Evolutionary conservation across 2,888 invertebrate genomes (phyloP).

Genomic region (Nipponacmea schrenckii): DNA sequence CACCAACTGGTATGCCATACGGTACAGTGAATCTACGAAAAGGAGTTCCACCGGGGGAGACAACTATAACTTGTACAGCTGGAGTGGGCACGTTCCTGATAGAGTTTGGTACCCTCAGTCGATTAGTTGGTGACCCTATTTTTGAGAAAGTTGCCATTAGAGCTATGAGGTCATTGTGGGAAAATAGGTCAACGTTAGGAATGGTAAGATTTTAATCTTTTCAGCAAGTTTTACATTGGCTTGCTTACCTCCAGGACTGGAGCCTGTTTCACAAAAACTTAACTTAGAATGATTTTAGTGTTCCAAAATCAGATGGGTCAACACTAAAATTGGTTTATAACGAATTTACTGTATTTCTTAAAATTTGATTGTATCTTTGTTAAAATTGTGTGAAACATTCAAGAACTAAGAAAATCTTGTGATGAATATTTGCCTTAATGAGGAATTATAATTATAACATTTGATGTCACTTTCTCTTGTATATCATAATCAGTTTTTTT

Average conservation of each 20-base stretch:
- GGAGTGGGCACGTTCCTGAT: slow-evolving; percentile 97
- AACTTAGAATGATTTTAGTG: too few species aligned
- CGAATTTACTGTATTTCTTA: too few species aligned
- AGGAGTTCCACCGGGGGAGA: slow-evolving; percentile 94
- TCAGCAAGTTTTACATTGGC: not conserved
- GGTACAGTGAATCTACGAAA: slow-evolving; percentile 93
- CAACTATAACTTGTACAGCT: slow-evolving; percentile 96
- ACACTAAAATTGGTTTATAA: too few species aligned
- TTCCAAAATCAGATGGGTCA: too few species aligned
- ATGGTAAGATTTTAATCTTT: slow-evolving; percentile 56
- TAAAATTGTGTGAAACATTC: too few species aligned
- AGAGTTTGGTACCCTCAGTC: slow-evolving; percentile 93
- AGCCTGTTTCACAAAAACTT: too few species aligned
- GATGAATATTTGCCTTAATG: not conserved
- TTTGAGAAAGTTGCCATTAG: slow-evolving; percentile 92
- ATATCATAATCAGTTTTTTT: too few species aligned
- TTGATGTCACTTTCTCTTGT: not conserved
- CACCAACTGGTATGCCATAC: slow-evolving; percentile 90
- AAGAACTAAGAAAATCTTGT: not conserved
- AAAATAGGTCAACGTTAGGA: slow-evolving; percentile 84
- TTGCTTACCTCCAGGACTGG: not conserved
- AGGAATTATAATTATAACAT: not conserved
- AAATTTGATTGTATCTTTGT: too few species aligned
- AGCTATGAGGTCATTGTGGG: slow-evolving; percentile 88
- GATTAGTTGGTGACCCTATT: slow-evolving; percentile 85